These are phyloP conservation scores for Spinibarbus caldwelli DNA, from an alignment of 2,797 vertebrate species.

Conservation along the genomic window DNA sequence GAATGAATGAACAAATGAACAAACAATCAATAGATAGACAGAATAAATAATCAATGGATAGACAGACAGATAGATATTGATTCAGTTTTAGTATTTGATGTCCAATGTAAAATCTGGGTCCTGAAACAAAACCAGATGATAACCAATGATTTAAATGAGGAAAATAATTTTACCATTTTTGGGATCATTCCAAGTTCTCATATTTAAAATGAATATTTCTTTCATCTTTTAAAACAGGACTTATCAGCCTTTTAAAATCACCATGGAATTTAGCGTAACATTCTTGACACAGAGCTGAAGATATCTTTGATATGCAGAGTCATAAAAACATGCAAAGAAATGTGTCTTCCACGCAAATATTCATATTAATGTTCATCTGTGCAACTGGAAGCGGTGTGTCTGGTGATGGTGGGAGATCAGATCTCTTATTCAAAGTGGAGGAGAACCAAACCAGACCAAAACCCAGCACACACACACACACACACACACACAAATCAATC, in stretches of 20 bases:
- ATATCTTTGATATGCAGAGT: constrained; percentile 22
- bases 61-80: not conserved
- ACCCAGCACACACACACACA: constrained; percentile 2
- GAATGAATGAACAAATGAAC: not conserved
- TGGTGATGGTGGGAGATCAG: constrained; percentile 15
- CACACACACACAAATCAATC: not conserved
- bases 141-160: not conserved
- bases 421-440: constrained; percentile 39
- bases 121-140: not conserved
- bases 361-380: constrained; percentile 64
- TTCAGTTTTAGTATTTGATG: not conserved
- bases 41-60: too few relatives aligned
- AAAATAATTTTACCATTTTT: not conserved
- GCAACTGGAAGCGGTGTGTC: constrained; percentile 36
- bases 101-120: not conserved
- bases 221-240: constrained; percentile 6
- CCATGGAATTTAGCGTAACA: not conserved
- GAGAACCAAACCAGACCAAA: constrained; percentile 8
- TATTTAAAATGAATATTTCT: not conserved
- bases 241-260: constrained; percentile 16
- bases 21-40: not conserved
- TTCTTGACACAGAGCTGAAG: constrained; percentile 6
- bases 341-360: constrained; percentile 41
- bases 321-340: constrained; percentile 37
- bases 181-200: not conserved